Evolutionary conservation across 1,140 invertebrate species (phyloP), one percentile per base, ranked within the genome.

Genomic region (Chionoecetes opilio): DNA sequence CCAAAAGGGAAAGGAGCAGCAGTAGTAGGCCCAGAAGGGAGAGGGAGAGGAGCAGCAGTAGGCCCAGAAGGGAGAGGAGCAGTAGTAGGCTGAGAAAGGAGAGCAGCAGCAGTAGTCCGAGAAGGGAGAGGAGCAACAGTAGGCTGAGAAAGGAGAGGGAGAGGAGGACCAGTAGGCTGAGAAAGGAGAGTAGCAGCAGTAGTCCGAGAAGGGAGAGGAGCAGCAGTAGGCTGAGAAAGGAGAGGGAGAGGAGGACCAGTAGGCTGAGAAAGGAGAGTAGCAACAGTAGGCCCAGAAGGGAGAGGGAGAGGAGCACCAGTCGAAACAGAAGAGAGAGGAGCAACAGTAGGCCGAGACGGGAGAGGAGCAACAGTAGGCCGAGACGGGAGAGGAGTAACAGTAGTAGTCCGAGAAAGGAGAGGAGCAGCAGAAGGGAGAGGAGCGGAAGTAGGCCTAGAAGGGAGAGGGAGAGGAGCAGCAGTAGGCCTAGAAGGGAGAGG

Each of bases 91-190:
- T n/a, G n/a, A n/a, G n/a, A n/a, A n/a, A n/a, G n/a, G n/a, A n/a
- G n/a, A n/a, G n/a, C n/a, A n/a, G n/a, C n/a, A n/a, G n/a, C n/a
- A n/a, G n/a, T n/a, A n/a, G n/a, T n/a, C n/a, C n/a, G n/a, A 92
- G 90, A 3, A 94, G 93, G n/a, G 89, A 94, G 21, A 86, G 94
- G 14, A 95, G 91, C 37, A n/a, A n/a, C n/a, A n/a, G 31, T 91
- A 17, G 95, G 94, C 34, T 93, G 95, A 85, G 93, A 32, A 2
- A 95, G 92, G 88, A 34, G 92, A 91, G 95, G 26, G 88, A 94
- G 32, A 82, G 91, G 31, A 93, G 87, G 38, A 31, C 14, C 29
- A 92, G 91, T n/a, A 21, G 87, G 90, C 9, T 93, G 93, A 26
- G 89, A 94, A 14, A 86, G 94, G 14, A 95, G 91, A 35, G 31